Evolutionary conservation across 2,113 vertebrate genomes (phyloP).

Genomic region (Lasiurus borealis): DNA sequence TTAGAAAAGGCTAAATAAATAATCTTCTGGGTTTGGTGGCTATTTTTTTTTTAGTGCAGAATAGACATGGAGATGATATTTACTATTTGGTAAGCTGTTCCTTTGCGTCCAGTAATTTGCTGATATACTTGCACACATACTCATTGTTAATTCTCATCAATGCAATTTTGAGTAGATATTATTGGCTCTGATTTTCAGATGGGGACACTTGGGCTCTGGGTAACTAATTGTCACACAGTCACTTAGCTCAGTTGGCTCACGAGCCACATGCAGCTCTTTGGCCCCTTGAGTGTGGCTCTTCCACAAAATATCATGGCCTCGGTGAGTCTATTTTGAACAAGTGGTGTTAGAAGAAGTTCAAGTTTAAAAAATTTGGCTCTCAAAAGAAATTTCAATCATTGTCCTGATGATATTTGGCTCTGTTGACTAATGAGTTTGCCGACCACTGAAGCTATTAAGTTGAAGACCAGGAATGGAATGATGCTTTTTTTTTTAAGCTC

Average conservation of each 20-base stretch:
- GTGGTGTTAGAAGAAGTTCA: too few relatives aligned
- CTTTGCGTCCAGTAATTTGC: slow-evolving; percentile 35
- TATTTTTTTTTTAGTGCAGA: slow-evolving; percentile 23
- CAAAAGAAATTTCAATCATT: too few relatives aligned
- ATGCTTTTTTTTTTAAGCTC: slow-evolving; percentile 1
- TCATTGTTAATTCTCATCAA: slow-evolving; percentile 39
- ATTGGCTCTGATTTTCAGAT: neutral
- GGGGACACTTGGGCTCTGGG: neutral
- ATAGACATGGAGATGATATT: slow-evolving; percentile 4
- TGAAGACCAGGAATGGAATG: neutral
- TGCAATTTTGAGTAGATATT: neutral
- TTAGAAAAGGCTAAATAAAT: slow-evolving; percentile 51
- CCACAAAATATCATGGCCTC: too few relatives aligned
- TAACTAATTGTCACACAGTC: neutral
- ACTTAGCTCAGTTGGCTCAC: neutral
- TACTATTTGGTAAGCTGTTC: slow-evolving; percentile 44
- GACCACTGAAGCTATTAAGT: neutral
- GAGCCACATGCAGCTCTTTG: too few relatives aligned
- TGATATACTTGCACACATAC: neutral
- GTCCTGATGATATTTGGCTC: too few relatives aligned
- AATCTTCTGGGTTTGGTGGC: neutral
- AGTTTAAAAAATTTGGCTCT: too few relatives aligned
- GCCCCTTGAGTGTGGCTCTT: too few relatives aligned
- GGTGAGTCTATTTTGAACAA: too few relatives aligned
- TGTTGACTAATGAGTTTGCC: too few relatives aligned